These are phyloP conservation scores for Chesias legatella DNA, from an alignment of 2,888 invertebrate genomes.

Conservation along the genomic window DNA sequence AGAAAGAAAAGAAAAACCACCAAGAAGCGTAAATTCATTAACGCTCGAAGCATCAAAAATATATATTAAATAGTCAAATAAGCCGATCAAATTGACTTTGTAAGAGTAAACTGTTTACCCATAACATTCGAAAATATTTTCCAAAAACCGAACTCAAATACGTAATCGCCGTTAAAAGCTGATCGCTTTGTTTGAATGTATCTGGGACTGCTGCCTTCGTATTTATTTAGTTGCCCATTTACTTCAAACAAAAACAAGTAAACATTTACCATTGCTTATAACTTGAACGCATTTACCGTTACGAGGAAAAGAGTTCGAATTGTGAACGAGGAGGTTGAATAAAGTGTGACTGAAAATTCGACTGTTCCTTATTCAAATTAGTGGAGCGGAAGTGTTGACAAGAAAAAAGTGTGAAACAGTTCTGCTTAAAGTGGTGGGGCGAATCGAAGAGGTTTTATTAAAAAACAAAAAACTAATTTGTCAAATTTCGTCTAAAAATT, in stretches of 20 bases:
- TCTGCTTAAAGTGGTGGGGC: too few relatives aligned
- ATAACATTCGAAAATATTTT: conserved; percentile 47
- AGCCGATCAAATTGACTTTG: conserved; percentile 64
- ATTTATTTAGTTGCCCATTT: conserved; percentile 54
- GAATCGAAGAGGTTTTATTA: too few relatives aligned
- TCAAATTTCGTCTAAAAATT: too few relatives aligned
- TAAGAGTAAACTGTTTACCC: conserved; percentile 40
- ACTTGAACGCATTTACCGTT: conserved; percentile 41
- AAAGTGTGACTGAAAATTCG: conserved; percentile 15
- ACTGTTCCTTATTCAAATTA: conserved; percentile 11
- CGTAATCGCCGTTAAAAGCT: conserved; percentile 64
- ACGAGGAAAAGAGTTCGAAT: conserved; percentile 9
- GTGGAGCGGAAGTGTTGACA: too few relatives aligned
- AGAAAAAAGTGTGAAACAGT: conserved; percentile 18
- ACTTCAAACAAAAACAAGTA: conserved; percentile 49
- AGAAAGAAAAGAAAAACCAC: conserved; percentile 73
- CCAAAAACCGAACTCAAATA: conserved; percentile 63
- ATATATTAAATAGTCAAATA: conserved; percentile 29
- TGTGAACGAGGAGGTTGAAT: too few relatives aligned
- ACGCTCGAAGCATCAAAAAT: conserved; percentile 28
- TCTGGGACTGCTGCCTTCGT: conserved; percentile 65
- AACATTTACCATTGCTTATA: conserved; percentile 42
- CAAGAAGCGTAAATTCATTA: conserved; percentile 21
- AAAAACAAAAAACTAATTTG: too few relatives aligned
- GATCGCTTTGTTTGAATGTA: conserved; percentile 67